phyloP scores from a whole-genome alignment of 2,797 vertebrate genomes.

The Semotilus atromaculatus region DNA sequence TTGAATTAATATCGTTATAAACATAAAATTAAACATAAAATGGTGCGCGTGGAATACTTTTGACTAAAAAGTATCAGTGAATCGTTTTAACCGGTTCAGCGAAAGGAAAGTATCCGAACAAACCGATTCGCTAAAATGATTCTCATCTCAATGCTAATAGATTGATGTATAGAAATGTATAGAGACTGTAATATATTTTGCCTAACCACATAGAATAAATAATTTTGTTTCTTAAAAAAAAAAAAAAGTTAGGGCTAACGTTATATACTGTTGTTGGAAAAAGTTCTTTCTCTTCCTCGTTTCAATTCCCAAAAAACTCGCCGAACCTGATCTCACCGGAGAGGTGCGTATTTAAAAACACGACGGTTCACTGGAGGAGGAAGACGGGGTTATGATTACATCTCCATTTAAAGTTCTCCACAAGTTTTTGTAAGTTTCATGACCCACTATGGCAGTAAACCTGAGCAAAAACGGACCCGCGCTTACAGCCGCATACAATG shows the following conservation, averaged over 20 bases:
- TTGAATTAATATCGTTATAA: not conserved
- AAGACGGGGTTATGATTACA: conserved; percentile 15
- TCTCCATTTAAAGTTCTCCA: not conserved
- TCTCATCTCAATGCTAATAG: not conserved
- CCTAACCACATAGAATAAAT: no score
- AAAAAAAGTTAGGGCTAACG: no score
- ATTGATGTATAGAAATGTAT: not conserved
- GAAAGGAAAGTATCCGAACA: not conserved
- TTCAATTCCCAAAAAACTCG: conserved; percentile 46
- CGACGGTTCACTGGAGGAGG: not conserved
- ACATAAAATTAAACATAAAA: not conserved
- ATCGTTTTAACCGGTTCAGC: not conserved
- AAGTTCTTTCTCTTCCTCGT: conserved; percentile 41
- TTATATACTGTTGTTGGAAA: not conserved
- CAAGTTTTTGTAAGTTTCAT: not conserved
- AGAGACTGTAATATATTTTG: not conserved
- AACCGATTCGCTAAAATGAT: conserved; percentile 1
- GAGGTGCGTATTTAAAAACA: conserved; percentile 15
- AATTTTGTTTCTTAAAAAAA: not conserved
- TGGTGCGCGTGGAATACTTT: not conserved
- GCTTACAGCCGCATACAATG: conserved; percentile 83
- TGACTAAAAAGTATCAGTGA: not conserved
- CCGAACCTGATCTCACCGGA: conserved; percentile 43
- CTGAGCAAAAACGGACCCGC: conserved; percentile 85
- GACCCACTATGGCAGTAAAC: conserved; percentile 81